These are phyloP conservation scores for Anomalospiza imberbis DNA, from an alignment of 2,797 vertebrate genomes.

Conservation along the genomic window DNA sequence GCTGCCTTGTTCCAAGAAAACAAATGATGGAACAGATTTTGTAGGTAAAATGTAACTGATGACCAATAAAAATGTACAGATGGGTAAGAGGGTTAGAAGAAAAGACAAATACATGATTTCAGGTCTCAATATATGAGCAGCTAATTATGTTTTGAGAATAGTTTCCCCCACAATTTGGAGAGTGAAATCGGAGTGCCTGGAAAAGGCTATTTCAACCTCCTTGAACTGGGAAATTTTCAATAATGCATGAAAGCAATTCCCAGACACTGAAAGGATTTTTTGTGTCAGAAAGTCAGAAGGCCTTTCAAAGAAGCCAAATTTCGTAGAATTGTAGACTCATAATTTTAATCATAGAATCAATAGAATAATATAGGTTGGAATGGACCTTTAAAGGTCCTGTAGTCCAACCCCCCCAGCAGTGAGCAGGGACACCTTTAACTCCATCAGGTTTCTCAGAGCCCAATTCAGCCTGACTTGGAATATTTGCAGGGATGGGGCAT, in stretches of 20 bases:
- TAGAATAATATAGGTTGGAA: neutral
- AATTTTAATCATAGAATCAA: neutral
- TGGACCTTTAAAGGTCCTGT: neutral
- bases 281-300: neutral
- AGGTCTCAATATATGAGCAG: neutral
- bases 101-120: neutral
- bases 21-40: neutral
- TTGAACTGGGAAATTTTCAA: neutral
- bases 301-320: neutral
- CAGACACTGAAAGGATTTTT: neutral
- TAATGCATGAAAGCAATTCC: neutral
- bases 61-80: neutral
- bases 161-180: neutral
- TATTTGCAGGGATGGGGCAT: neutral
- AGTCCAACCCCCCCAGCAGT: neutral
- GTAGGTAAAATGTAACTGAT: neutral
- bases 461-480: neutral
- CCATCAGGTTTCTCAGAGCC: neutral
- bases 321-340: neutral
- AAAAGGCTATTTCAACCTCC: neutral
- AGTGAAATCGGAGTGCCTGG: neutral
- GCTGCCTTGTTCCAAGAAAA: neutral
- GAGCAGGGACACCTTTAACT: neutral
- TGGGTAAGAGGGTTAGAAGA: neutral
- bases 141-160: neutral